Evolutionary conservation across 2,113 vertebrate species (phyloP), one percentile per base, ranked within the genome.

Genomic region (Coturnix japonica): DNA sequence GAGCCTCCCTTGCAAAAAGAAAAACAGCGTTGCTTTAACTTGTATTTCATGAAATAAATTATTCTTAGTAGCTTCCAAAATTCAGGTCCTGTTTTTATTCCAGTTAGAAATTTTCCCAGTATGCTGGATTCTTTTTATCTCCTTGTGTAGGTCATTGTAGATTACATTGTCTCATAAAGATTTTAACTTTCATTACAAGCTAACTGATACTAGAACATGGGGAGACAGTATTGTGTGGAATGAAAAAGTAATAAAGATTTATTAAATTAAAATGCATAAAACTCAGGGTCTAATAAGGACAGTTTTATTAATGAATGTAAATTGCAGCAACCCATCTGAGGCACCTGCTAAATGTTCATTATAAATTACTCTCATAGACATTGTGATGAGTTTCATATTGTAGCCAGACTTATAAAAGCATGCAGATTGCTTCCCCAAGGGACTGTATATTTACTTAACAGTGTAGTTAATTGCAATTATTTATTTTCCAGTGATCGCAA

Each of bases 311-410:
- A 96, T 87, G 93, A 92, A 90, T 70, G 94, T 87, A 91, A 96
- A 94, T 92, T 35, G 87, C 89, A 91, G 78, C 59, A 82, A 15
- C 67, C 83, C 85, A 89, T 95, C 93, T 95, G 94, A 93, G 90
- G 70, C 83, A 95, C 92, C 83, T 95, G 84, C 92, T 96, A 94
- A 95, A 86, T 35, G 93, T 91, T 91, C 81, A 37, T 89, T 95
- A 94, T 95, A 95, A 95, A 96, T 97, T 95, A 92, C 76, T 89
- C 64, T 71, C 57, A 22, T 21, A 76, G 83, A 94, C 83, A 44
- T 88, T 71, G 81, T 96, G 91, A 91, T 95, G 92, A 96, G 88
- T 94, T 96, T 96, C 94, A 94, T 95, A 89, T 95, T 96, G 94
- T 95, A 86, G 86, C 78, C 89, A 93, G 94, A 79, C 85, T 94